These are phyloP conservation scores for Chrysopilus asiliformis DNA, from an alignment of 2,888 invertebrate species.

Conservation along the genomic window DNA sequence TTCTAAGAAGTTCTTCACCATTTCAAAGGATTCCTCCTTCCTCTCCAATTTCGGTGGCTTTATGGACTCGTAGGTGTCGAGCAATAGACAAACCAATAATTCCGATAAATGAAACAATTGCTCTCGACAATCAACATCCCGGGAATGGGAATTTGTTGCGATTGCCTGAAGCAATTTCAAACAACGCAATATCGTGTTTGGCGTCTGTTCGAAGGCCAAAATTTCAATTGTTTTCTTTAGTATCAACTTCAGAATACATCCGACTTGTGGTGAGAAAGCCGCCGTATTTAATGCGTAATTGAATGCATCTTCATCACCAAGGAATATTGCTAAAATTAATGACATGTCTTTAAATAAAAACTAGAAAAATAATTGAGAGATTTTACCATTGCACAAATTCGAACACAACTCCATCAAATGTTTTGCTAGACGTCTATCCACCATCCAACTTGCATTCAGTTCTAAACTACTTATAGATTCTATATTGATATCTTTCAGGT, in stretches of 20 bases:
- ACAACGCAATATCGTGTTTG: conserved; percentile 25
- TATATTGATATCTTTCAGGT: conserved; percentile 21
- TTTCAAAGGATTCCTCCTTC: conserved; percentile 2
- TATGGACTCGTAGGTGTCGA: conserved; percentile 30
- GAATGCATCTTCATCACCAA: conserved; percentile 23
- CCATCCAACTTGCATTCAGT: conserved; percentile 24
- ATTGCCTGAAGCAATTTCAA: conserved; percentile 30
- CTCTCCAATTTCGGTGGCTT: conserved; percentile 8
- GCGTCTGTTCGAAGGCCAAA: conserved; percentile 29
- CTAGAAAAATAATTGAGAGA: neutral
- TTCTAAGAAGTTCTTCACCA: conserved; percentile 12
- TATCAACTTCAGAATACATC: conserved; percentile 27
- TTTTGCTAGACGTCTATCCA: conserved; percentile 18
- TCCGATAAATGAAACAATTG: conserved; percentile 32
- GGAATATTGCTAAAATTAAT: conserved; percentile 27
- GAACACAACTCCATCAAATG: conserved; percentile 21
- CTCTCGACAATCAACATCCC: conserved; percentile 24
- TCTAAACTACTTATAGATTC: conserved; percentile 21
- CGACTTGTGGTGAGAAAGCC: conserved; percentile 27
- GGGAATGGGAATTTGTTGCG: conserved; percentile 25
- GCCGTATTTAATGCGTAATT: conserved; percentile 22
- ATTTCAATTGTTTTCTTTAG: conserved; percentile 30
- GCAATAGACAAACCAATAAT: conserved; percentile 28
- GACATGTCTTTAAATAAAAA: no score
- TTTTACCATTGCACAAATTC: conserved; percentile 24